Evolutionary conservation across 2,113 vertebrate genomes (phyloP).

Genomic region (Limanda limanda): DNA sequence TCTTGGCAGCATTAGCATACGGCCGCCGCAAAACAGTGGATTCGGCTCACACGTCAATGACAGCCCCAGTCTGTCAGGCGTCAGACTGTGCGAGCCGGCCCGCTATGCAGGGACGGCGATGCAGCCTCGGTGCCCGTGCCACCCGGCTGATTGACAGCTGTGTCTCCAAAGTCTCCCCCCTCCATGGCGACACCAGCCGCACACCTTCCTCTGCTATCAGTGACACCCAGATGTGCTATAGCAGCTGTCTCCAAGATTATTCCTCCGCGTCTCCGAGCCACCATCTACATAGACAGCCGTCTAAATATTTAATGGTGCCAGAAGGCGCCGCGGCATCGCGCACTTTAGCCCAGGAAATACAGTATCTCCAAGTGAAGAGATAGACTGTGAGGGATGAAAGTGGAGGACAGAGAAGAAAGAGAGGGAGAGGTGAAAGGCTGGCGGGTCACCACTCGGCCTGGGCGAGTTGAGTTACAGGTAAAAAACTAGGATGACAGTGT

Average conservation of each 20-base stretch:
- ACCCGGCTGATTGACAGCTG: conserved; percentile 74
- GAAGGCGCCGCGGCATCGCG: conserved; percentile 61
- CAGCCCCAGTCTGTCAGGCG: conserved; percentile 63
- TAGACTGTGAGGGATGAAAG: conserved; percentile 37
- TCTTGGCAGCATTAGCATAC: conserved; percentile 26
- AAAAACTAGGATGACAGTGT: conserved; percentile 62
- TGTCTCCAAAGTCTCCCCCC: conserved; percentile 59
- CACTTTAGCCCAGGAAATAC: conserved; percentile 49
- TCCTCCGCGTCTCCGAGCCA: conserved; percentile 54
- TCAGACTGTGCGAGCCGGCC: conserved; percentile 59
- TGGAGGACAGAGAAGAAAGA: conserved; percentile 2
- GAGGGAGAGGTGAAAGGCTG: conserved; percentile 17
- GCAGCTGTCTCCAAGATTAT: conserved; percentile 77
- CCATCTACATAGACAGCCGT: conserved; percentile 67
- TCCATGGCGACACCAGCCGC: conserved; percentile 57
- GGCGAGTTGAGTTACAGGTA: conserved; percentile 58
- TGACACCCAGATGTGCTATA: conserved; percentile 78
- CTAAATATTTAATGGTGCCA: conserved; percentile 75
- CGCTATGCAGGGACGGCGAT: conserved; percentile 34
- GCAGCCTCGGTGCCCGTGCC: conserved; percentile 33
- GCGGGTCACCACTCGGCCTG: conserved; percentile 35
- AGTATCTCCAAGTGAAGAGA: conserved; percentile 20
- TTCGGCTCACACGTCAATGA: conserved; percentile 25
- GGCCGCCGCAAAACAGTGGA: conserved; percentile 37
- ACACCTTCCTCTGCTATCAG: conserved; percentile 71